These are phyloP conservation scores for Thunnus albacares DNA, from an alignment of 2,797 vertebrate species.

Conservation along the genomic window DNA sequence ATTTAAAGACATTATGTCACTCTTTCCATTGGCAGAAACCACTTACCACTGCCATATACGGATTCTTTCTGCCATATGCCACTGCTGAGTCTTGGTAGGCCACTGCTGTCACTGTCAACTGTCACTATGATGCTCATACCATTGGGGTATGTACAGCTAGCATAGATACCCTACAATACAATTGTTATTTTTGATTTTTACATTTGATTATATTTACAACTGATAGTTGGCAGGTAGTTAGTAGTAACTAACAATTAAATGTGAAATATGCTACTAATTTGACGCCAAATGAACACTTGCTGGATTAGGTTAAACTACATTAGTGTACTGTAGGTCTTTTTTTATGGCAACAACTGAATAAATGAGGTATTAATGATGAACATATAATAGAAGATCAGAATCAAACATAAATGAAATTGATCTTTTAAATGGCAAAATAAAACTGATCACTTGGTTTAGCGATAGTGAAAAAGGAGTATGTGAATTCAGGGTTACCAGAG, in stretches of 20 bases:
- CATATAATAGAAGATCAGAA: too few species aligned
- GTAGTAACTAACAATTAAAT: neutral
- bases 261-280: neutral
- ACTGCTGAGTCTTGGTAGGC: neutral
- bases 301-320: neutral
- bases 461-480: too few species aligned
- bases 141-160: neutral
- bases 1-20: neutral
- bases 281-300: neutral
- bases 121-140: neutral
- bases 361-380: too few species aligned
- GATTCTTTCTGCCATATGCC: neutral
- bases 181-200: too few species aligned
- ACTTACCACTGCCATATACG: neutral
- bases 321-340: too few species aligned
- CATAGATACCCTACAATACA: neutral
- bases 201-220: neutral
- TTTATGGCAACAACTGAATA: too few species aligned
- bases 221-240: neutral
- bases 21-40: neutral
- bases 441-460: too few species aligned
- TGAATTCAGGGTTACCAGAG: too few species aligned
- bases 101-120: neutral
- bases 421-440: too few species aligned
- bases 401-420: too few species aligned